Evolutionary conservation across 2,797 vertebrate genomes (phyloP).

Genomic region (Scomberomorus guttatus): DNA sequence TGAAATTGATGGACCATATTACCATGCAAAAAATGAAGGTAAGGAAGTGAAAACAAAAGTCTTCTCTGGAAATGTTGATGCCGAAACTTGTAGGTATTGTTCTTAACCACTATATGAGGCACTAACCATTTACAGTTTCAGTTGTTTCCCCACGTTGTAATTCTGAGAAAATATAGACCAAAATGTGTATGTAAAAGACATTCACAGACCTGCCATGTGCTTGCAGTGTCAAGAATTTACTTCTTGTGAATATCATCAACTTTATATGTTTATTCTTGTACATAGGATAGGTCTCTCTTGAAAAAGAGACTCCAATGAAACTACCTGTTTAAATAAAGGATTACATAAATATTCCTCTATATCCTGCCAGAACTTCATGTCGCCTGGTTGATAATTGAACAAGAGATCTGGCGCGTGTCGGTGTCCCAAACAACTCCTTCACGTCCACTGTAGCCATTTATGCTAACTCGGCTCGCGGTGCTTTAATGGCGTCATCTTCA

Average conservation of each 20-base stretch:
- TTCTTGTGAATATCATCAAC: background rate
- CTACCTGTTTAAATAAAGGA: too few relatives aligned
- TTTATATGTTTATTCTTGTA: too few relatives aligned
- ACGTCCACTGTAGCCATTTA: too few relatives aligned
- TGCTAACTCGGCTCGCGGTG: too few relatives aligned
- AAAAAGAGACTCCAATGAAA: too few relatives aligned
- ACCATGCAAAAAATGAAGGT: background rate
- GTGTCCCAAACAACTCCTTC: too few relatives aligned
- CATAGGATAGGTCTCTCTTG: too few relatives aligned
- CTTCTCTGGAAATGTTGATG: background rate
- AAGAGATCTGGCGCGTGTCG: too few relatives aligned
- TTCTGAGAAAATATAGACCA: background rate
- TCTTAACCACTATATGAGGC: background rate
- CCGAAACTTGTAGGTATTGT: background rate
- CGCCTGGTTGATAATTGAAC: background rate
- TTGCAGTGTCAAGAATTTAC: background rate
- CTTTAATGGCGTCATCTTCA: background rate
- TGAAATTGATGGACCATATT: background rate
- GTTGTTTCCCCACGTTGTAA: background rate
- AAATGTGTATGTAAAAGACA: background rate
- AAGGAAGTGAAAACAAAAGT: slow-evolving; percentile 1
- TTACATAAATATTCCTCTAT: too few relatives aligned
- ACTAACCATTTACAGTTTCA: background rate
- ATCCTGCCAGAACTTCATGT: background rate
- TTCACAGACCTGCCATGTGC: background rate